phyloP scores from a whole-genome alignment of 1,140 invertebrate species.

The Caerostris extrusa region DNA sequence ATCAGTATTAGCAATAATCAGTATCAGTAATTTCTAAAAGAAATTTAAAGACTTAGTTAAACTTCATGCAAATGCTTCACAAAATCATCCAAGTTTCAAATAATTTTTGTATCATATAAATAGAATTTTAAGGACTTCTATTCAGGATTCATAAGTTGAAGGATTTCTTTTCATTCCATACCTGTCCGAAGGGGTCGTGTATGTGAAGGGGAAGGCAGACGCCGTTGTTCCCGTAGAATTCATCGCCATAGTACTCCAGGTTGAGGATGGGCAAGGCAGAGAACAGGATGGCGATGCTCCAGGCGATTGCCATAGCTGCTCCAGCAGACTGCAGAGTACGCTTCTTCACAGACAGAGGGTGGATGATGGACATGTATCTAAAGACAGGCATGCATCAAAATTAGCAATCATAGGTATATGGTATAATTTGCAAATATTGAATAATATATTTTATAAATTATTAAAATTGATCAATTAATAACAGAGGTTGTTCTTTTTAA shows the following conservation, averaged over 20 bases:
- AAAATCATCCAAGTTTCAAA: no score
- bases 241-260: conserved; percentile 77
- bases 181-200: conserved; percentile 83
- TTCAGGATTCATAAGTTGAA: no score
- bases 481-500: neutral
- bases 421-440: no score
- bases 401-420: no score
- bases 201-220: conserved; percentile 86
- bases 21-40: conserved; percentile 78
- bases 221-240: conserved; percentile 84
- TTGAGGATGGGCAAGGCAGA: conserved; percentile 80
- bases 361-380: conserved; percentile 86
- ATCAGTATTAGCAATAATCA: conserved; percentile 84
- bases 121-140: no score
- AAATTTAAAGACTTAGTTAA: neutral
- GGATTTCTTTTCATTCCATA: conserved; percentile 79
- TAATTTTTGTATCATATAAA: no score
- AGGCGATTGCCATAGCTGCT: conserved; percentile 84
- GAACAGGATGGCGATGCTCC: conserved; percentile 85
- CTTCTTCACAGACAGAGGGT: conserved; percentile 85
- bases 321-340: conserved; percentile 84
- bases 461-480: neutral
- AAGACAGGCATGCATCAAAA: neutral
- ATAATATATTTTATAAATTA: no score
- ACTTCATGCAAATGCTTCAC: neutral